Base-by-base conservation (phyloP, 2,888 invertebrate species). In the Yponomeuta evonymella region DNA sequence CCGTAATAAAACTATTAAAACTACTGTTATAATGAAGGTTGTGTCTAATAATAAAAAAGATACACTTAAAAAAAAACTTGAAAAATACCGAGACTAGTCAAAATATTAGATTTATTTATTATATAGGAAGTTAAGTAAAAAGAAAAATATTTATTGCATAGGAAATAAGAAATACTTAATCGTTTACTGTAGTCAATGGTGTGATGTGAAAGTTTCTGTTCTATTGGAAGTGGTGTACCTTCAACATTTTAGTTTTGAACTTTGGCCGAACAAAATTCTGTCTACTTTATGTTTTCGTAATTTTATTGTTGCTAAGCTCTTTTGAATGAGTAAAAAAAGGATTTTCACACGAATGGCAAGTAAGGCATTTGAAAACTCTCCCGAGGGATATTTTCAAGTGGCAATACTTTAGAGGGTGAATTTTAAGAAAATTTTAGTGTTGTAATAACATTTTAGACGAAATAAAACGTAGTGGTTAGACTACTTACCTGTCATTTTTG, bases 61-160 rank as follows among this genome's bases (percentile, higher is more conserved):
- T 86, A 89, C 87, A 87, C 84, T 76, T 77, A 78, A 80, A 81
- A 82, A 82, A 76, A 76, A 76, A 83, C 84, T 82, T 79, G 82
- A 81, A 80, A 81, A 77, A 82, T 82, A 83, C 84, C 83, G 86
- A 87, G 79, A 81, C 75, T 87, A 88, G 85, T 80, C 78, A 83
- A 83, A 81, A 86, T 81, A 85, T 82, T 89, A 90, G 89, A 89
- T 88, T 87, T 90, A 90, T 90, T 90, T 90, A 90, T 86, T 82
- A 80, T 81, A 79, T 82, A 83, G 83, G 75, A 74, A 71, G 77
- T 73, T 86, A 90, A 88, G 88, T 80, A 83, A 81, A 89, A 90
- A 88, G 87, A 89, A 90, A 89, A 89, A 91, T 92, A 92, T 92
- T 92, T 92, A 92, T 91, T 90, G 86, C 83, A 75, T 85, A 89